Base-by-base conservation (phyloP, 2,113 vertebrate genomes). In the Mormoops blainvillei region DNA sequence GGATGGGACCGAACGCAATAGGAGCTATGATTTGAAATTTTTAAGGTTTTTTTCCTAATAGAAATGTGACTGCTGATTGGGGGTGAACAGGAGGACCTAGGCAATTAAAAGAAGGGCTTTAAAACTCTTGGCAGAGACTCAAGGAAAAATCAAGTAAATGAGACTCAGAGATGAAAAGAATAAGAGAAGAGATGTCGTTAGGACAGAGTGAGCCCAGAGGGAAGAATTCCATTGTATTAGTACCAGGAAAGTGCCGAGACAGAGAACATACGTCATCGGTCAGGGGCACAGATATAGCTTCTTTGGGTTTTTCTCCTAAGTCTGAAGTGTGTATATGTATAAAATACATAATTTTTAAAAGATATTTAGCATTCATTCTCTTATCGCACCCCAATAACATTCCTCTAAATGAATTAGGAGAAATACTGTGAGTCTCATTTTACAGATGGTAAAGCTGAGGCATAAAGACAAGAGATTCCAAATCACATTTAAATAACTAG, bases 21-120 rank as follows among this genome's bases (percentile, higher is more conserved):
- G 9, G 10, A 88, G 45, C 18, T 48, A 83, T 12, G 31, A 95
- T 91, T 92, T 95, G 28, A 91, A 90, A 77, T 95, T 67, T 80
- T 38, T 76, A 22, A 18, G 33, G 7, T 70, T 71, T 56, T 54
- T 20, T 74, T 81, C 76, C 41, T 73, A 89, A 84, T 36, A 38
- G 36, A 86, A 95, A 85, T 19, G n/a, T 70, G 68, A 80, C 12
- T 58, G n/a, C 10, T 83, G 33, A 89, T n/a, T 38, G 14, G 14
- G 24, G 43, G 56, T 41, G 15, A 68, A 68, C 1, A 26, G 20
- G 9, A 67, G n/a, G 9, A 89, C 4, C 6, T 52, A 16, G 86
- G 28, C 28, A 93, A 76, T 95, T 93, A 54, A 73, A 86, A 88
- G 24, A 61, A 36, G 31, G 56, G 8, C 28, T 78, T 86, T 61